Evolutionary conservation across 2,113 vertebrate species (phyloP).

Genomic region (Pica pica): DNA sequence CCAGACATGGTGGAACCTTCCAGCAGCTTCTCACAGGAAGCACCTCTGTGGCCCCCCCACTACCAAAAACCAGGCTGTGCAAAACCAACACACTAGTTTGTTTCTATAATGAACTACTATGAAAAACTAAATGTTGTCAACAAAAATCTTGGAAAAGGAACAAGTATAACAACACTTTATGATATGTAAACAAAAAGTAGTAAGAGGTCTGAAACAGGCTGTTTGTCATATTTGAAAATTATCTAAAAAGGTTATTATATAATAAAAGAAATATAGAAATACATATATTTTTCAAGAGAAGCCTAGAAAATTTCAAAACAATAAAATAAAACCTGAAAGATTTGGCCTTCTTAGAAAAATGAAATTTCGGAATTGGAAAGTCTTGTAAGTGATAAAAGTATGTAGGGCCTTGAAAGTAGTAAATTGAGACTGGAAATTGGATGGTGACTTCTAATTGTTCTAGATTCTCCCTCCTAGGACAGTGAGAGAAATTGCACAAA

Average conservation of each 20-base stretch:
- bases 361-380: background rate
- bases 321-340: background rate
- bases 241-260: background rate
- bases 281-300: background rate
- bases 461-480: background rate
- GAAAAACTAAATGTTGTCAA: background rate
- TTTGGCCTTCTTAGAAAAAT: background rate
- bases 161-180: background rate
- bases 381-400: background rate
- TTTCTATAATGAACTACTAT: background rate
- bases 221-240: background rate
- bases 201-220: background rate
- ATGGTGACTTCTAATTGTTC: background rate
- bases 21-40: background rate
- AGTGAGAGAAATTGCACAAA: background rate
- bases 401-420: fast-evolving
- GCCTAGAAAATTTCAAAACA: background rate
- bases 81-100: background rate
- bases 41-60: background rate
- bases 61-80: background rate
- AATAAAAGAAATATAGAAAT: background rate
- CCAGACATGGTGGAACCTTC: background rate
- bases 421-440: background rate
- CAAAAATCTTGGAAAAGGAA: background rate
- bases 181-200: background rate